A percentile compares a stretch with the other conserved stretches of the same genome.
Evolutionary conservation across 2,888 invertebrate species (phyloP).

Genomic region (Caenorhabditis sp.): DNA sequence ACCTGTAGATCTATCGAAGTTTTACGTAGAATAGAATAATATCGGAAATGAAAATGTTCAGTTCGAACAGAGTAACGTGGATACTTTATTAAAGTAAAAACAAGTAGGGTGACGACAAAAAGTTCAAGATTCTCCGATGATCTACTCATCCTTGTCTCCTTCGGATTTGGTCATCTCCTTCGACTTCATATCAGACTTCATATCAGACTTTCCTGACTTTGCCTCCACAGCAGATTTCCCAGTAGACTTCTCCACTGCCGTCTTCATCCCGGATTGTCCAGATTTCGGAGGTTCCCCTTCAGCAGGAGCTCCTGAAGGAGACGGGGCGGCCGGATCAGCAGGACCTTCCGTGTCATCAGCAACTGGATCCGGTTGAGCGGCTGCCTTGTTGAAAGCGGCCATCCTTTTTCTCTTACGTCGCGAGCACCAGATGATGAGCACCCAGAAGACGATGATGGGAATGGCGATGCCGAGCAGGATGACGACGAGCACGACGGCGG

Average conservation of each 20-base stretch:
- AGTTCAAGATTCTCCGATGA: background rate
- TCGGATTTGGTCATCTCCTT: slow-evolving; percentile 22
- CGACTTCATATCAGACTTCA: slow-evolving; percentile 27
- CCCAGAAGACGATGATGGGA: slow-evolving; percentile 46
- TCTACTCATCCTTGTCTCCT: background rate
- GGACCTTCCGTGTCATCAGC: slow-evolving; percentile 35
- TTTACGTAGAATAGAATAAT: background rate
- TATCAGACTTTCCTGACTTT: background rate
- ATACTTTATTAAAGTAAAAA: slow-evolving; percentile 15
- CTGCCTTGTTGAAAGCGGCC: slow-evolving; percentile 30
- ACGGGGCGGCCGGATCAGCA: slow-evolving; percentile 11
- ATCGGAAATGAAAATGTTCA: background rate
- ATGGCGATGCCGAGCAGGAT: slow-evolving; percentile 45
- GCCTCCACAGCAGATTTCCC: background rate
- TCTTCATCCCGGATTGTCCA: slow-evolving; percentile 4
- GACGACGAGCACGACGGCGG: slow-evolving; percentile 13
- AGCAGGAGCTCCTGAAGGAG: background rate
- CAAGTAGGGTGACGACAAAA: slow-evolving; percentile 26
- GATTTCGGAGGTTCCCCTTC: slow-evolving; percentile 7
- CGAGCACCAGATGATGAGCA: slow-evolving; percentile 46
- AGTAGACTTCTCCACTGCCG: background rate
- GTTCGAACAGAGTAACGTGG: background rate
- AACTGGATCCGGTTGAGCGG: slow-evolving; percentile 19
- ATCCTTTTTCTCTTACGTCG: slow-evolving; percentile 44
- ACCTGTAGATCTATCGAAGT: slow-evolving; percentile 18